Evolutionary conservation across 2,113 vertebrate species (phyloP).

Genomic region (Choloepus hoffmanni): DNA sequence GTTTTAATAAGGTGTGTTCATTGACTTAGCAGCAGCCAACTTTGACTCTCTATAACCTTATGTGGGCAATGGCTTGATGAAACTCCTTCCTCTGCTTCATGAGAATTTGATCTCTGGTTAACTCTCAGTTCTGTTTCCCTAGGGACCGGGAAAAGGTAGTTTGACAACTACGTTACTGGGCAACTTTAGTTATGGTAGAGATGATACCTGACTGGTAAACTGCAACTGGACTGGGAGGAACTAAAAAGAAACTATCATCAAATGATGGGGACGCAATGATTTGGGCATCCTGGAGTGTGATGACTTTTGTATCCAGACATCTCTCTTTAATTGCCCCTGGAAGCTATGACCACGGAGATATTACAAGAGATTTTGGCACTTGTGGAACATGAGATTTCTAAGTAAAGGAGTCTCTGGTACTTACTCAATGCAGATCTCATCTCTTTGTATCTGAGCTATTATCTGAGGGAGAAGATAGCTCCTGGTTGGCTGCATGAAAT

Average conservation of each 20-base stretch:
- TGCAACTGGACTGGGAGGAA: background rate
- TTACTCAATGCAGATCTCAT: background rate
- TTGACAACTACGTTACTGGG: background rate
- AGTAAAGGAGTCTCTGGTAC: background rate
- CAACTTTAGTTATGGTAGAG: background rate
- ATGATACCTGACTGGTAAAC: background rate
- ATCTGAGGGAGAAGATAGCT: background rate
- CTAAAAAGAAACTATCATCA: background rate
- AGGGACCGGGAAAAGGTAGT: background rate
- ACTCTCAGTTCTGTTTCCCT: background rate
- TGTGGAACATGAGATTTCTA: background rate
- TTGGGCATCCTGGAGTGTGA: background rate
- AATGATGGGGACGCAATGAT: background rate
- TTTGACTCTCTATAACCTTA: background rate
- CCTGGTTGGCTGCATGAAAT: background rate
- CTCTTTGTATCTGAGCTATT: background rate
- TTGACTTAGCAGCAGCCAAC: slow-evolving; percentile 3
- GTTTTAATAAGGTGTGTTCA: background rate
- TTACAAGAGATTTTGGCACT: background rate
- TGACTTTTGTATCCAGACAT: background rate
- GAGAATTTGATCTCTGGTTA: background rate
- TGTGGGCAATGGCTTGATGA: background rate
- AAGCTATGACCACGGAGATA: background rate
- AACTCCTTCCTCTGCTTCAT: background rate
- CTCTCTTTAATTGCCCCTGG: background rate